Evolutionary conservation across 2,888 invertebrate genomes (phyloP).

Genomic region (Aphodius sticticus): DNA sequence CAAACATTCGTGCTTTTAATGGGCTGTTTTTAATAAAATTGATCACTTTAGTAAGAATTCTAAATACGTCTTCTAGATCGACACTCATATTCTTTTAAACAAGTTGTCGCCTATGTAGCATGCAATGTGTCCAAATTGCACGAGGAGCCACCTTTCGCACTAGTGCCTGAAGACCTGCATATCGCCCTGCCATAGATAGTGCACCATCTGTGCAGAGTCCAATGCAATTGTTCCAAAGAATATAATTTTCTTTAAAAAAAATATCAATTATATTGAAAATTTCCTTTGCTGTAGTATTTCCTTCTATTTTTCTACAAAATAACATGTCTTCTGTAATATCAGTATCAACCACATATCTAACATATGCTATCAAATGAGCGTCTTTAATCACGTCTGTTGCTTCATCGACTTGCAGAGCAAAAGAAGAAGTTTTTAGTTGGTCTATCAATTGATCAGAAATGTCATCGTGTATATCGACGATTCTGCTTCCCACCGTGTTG

Average conservation of each 20-base stretch:
- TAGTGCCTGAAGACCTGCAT: constrained; percentile 24
- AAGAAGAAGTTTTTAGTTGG: too few species aligned
- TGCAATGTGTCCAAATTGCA: too few species aligned
- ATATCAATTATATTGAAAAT: constrained; percentile 26
- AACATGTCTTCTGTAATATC: constrained; percentile 34
- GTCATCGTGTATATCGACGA: constrained; percentile 39
- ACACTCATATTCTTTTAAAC: too few species aligned
- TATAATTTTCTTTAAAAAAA: constrained; percentile 21
- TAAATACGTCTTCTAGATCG: too few species aligned
- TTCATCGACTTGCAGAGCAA: too few species aligned
- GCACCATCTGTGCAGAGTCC: constrained; percentile 31
- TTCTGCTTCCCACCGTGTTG: constrained; percentile 39
- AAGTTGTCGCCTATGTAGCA: too few species aligned
- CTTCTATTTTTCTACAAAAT: constrained; percentile 39
- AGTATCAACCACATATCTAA: constrained; percentile 24
- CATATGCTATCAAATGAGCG: constrained; percentile 34
- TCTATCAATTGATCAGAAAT: constrained; percentile 34
- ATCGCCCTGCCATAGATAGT: constrained; percentile 33
- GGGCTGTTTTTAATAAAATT: too few species aligned
- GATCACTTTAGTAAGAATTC: too few species aligned
- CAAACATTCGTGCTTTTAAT: too few species aligned
- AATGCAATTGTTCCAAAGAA: constrained; percentile 29
- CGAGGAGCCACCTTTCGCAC: constrained; percentile 1
- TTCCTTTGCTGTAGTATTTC: constrained; percentile 4
- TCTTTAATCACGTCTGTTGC: constrained; percentile 21